Base-by-base conservation (phyloP, 1,140 invertebrate genomes). In the Calephelis virginiensis region DNA sequence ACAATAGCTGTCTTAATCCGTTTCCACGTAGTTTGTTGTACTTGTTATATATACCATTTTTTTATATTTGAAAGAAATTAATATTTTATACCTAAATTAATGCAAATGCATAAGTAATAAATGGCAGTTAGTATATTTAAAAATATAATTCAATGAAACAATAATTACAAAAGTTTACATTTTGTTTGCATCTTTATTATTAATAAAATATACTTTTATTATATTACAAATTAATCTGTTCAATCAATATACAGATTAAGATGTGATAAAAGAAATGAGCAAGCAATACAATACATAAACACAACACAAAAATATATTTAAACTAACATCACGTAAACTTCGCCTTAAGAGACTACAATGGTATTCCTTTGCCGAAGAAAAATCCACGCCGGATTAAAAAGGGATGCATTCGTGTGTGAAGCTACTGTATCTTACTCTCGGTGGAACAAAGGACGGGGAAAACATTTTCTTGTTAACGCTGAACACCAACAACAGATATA, bases 381-480 rank as follows among this genome's bases (percentile, higher is more conserved):
- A 82, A 80, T 73, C 74, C 71, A 66, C 75, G 76, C 72, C 70
- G 80, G 83, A 89, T 89, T 89, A 87, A 89, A 89, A 84, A 85
- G 82, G 77, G 77, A 82, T 70, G 78, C 85, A 83, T 69, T 82
- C 83, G 81, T 87, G 86, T 89, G 83, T 87, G 86, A 87, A 85
- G 80, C 73, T 68, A 79, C 80, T 83, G 86, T 87, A 83, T 87
- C 83, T 89, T 77, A 69, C 69, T 74, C 74, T 59, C 53, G 17
- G 11, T n/a, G 71, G 85, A 85, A 89, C 85, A 89, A 89, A 84
- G 78, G 81, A 83, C 67, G 77, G 81, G 80, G 80, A 83, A 83
- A 87, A 84, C 82, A 86, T 83, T 87, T 81, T 84, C 82, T 81
- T 83, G 69, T 75, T 66, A 74, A 61, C 49, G 49, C 40, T 38